Evolutionary conservation across 2,797 vertebrate species (phyloP), one percentile per base, ranked within the genome.

Genomic region (Anabacerthia variegaticeps): DNA sequence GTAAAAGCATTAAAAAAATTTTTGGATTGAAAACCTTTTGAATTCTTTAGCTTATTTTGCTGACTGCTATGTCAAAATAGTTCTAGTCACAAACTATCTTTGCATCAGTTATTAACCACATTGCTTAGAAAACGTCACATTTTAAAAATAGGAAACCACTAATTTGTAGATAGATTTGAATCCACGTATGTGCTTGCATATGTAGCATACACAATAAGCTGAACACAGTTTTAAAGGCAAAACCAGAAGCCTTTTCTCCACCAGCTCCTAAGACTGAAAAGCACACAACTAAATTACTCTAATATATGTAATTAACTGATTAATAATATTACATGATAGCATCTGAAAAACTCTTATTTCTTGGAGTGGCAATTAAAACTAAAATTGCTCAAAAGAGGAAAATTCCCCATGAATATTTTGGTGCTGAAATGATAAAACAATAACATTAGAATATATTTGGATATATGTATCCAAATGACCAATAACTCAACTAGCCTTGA

Each of bases 141-240:
- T 41, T 66, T 43, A 85, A 37, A 71, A 72, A 51, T 0, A 61
- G 11, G 78, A 17, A 75, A 24, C 5, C 14, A n/a, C 24, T 81
- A 44, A 76, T 59, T 41, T 73, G 9, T 51, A 92, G 14, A 51
- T 7, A 36, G 21, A 87, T 49, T 81, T 74, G 48, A 79, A 89
- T 34, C 27, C 19, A 55, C 0, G 0, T 19, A 39, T 55, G 3
- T 51, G 24, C 28, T 68, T 63, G 37, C 20, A 48, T 9, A 22
- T 14, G 30, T 12, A 86, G 16, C 26, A 69, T 12, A 75, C 77
- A 21, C n/a, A 75, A 72, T 51, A 58, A 75, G 6, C 5, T 66
- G 51, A 88, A 81, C 8, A 48, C 7, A 62, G 22, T 3, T 91
- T 87, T 85, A 63, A 61, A 88, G 7, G 23, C 15, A 84, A 84